A percentile compares a stretch with the other conserved stretches of the same genome.
phyloP scores from a whole-genome alignment of 2,113 vertebrate species.

The Syrmaticus mikado region DNA sequence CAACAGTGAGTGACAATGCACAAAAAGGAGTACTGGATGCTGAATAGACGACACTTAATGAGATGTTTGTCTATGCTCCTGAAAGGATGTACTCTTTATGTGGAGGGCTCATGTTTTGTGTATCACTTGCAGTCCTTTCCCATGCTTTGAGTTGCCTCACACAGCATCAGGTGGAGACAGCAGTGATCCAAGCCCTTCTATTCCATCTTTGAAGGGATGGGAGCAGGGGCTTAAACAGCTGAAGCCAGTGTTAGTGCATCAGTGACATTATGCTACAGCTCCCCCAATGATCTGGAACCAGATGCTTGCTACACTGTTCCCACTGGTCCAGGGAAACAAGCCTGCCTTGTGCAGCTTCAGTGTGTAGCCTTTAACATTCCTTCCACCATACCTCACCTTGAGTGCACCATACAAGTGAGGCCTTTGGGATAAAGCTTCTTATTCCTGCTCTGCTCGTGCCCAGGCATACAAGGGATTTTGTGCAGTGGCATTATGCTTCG shows the following conservation, averaged over 20 bases:
- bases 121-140: background rate
- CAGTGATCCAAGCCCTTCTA: background rate
- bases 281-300: background rate
- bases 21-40: background rate
- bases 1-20: rapidly evolving
- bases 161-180: background rate
- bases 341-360: background rate
- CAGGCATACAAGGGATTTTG: background rate
- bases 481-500: background rate
- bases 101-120: background rate
- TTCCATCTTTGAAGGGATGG: background rate
- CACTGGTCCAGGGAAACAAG: background rate
- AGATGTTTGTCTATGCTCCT: background rate
- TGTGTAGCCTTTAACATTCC: rapidly evolving
- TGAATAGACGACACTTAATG: rapidly evolving
- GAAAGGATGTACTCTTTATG: background rate
- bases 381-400: rapidly evolving
- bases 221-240: background rate
- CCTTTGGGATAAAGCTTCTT: background rate
- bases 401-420: background rate
- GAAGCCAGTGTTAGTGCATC: background rate
- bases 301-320: background rate
- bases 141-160: background rate
- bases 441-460: background rate
- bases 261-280: background rate